Evolutionary conservation across 2,797 vertebrate species (phyloP).

Genomic region (Toxotes lorentzi): DNA sequence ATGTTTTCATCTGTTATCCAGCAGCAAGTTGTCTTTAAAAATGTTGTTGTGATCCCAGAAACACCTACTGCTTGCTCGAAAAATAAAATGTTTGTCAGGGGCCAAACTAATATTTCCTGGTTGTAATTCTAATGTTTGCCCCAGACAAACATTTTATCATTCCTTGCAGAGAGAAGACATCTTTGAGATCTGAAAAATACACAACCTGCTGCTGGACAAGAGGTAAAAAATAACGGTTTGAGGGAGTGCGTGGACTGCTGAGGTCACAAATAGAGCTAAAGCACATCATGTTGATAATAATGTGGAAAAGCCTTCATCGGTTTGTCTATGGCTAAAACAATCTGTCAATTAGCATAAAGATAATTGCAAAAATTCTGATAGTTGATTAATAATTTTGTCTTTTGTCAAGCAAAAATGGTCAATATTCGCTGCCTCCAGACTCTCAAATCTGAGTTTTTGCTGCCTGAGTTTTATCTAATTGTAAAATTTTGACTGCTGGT

Average conservation of each 20-base stretch:
- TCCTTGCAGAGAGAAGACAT: background rate
- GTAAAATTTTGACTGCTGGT: background rate
- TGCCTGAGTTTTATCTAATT: background rate
- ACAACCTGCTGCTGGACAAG: background rate
- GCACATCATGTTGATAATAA: background rate
- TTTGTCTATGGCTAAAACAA: background rate
- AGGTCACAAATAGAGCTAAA: background rate
- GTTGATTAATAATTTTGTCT: background rate
- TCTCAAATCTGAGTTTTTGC: background rate
- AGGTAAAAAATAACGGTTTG: background rate
- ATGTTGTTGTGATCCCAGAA: background rate
- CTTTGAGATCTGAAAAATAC: background rate
- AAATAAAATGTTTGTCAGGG: background rate
- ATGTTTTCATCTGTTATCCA: background rate
- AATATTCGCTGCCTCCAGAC: background rate
- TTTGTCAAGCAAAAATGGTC: background rate
- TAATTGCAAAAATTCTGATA: background rate
- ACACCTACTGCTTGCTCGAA: background rate
- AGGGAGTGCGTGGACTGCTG: background rate
- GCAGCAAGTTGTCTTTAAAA: background rate
- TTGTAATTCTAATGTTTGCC: conserved; percentile 5
- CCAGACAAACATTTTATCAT: background rate
- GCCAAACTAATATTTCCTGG: background rate
- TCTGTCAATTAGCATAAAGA: background rate
- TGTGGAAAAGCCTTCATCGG: background rate